Evolutionary conservation across 2,113 vertebrate species (phyloP).

Genomic region (Callocephalon fimbriatum): DNA sequence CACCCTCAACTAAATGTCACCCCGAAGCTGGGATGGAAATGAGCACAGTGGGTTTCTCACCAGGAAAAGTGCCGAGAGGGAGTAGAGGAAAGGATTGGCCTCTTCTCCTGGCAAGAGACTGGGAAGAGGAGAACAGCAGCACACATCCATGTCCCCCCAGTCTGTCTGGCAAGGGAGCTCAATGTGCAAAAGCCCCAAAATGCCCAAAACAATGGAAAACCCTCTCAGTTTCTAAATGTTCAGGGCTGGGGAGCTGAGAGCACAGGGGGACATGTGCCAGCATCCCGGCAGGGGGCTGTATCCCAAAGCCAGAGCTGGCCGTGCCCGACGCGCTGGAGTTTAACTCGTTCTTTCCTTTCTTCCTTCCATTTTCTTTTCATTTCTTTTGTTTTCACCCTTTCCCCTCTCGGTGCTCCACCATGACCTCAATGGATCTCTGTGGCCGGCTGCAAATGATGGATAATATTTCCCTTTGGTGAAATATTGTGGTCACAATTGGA

Average conservation of each 20-base stretch:
- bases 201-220: background rate
- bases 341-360: conserved; percentile 37
- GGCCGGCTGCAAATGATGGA: background rate
- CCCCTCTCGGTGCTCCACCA: background rate
- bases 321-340: fast-evolving
- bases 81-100: background rate
- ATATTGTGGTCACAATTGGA: background rate
- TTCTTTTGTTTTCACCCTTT: conserved; percentile 27
- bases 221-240: background rate
- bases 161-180: background rate
- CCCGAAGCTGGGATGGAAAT: background rate
- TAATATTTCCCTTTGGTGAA: conserved; percentile 3
- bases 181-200: background rate
- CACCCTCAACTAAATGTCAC: background rate
- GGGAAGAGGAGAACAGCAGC: background rate
- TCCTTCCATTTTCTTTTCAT: conserved; percentile 38
- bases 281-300: fast-evolving
- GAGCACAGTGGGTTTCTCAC: background rate
- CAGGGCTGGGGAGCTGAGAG: background rate
- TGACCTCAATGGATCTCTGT: background rate
- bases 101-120: background rate
- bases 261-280: background rate
- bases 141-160: fast-evolving
- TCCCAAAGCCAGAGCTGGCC: background rate
- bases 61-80: background rate